phyloP scores from a whole-genome alignment of 2,888 invertebrate species.

The Blera fallax region DNA sequence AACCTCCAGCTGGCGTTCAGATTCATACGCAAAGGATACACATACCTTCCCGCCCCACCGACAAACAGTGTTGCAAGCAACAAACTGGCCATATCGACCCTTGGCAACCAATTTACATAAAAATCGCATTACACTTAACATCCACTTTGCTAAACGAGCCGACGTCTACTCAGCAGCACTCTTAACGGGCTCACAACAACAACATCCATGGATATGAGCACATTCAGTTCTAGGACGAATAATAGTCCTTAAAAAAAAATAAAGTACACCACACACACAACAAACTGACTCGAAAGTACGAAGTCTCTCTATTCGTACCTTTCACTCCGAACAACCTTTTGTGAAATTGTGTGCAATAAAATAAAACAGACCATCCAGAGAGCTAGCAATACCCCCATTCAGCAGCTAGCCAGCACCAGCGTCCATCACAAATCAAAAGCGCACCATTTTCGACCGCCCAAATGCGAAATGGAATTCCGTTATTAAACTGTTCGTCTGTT shows the following conservation, averaged over 20 bases:
- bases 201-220: slow-evolving; percentile 8
- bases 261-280: not conserved
- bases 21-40: slow-evolving; percentile 16
- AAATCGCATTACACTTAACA: slow-evolving; percentile 82
- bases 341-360: slow-evolving; percentile 68
- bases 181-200: slow-evolving; percentile 2
- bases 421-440: slow-evolving; percentile 68
- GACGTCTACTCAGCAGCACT: slow-evolving; percentile 62
- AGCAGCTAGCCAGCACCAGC: not conserved
- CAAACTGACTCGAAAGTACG: no score
- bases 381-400: not conserved
- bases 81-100: slow-evolving; percentile 67
- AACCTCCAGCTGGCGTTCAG: slow-evolving; percentile 46
- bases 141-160: slow-evolving; percentile 82
- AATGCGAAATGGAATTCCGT: slow-evolving; percentile 57
- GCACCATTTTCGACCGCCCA: slow-evolving; percentile 38
- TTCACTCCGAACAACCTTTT: slow-evolving; percentile 49
- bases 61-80: slow-evolving; percentile 49
- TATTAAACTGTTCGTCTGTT: slow-evolving; percentile 59
- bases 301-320: slow-evolving; percentile 8
- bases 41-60: not conserved
- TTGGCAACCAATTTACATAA: slow-evolving; percentile 79
- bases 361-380: no score
- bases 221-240: slow-evolving; percentile 46
- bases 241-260: slow-evolving; percentile 29